Base-by-base conservation (phyloP, 2,888 invertebrate genomes). In the Oligia fasciuncula region DNA sequence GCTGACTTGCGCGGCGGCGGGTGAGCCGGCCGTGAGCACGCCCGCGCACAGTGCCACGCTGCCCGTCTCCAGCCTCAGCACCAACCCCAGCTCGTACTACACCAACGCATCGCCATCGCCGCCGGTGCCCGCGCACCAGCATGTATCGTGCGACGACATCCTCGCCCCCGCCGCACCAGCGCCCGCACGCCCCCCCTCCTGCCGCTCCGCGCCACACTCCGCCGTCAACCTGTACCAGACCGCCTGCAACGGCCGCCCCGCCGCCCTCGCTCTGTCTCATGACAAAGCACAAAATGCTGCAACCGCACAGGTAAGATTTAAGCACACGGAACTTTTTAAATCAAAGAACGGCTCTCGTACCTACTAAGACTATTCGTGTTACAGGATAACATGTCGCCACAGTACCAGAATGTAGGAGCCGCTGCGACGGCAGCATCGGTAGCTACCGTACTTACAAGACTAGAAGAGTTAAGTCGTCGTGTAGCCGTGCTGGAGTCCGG, bases 401-500 rank as follows among this genome's bases (percentile, higher is more conserved):
- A 97, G 84, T 97, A 97, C 85, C 97, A 97, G 87, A 97, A 97
- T 83, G 94, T 97, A 40, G 96, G 96, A 43, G 81, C 94, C 1
- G 93, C 94, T 13, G 94, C 95, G 40, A 90, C 93, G 3, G 94
- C 95, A 54, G 95, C 95, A 5, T 95, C 96, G 85, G 95, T 97
- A 91, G 93, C 97, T 90, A 93, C 97, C 88, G 97, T 98, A 88
- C 97, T 97, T 91, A 96, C 97, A 81, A 97, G 98, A 90, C 97
- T 98, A 92, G 98, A 98, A 90, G 97, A 98, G 90, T 95, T 98
- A 83, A 97, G 97, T 90, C 97, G 97, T 91, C 97, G 97, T 87
- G 97, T 98, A 86, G 97, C 98, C 70, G 97, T 97, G 73, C 95
- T 98, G 90, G 98, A 98, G 93, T 97, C 97, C 83, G 98, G 98